These are phyloP conservation scores for Drosophila demipolita DNA, from an alignment of 2,888 invertebrate genomes.

Conservation along the genomic window DNA sequence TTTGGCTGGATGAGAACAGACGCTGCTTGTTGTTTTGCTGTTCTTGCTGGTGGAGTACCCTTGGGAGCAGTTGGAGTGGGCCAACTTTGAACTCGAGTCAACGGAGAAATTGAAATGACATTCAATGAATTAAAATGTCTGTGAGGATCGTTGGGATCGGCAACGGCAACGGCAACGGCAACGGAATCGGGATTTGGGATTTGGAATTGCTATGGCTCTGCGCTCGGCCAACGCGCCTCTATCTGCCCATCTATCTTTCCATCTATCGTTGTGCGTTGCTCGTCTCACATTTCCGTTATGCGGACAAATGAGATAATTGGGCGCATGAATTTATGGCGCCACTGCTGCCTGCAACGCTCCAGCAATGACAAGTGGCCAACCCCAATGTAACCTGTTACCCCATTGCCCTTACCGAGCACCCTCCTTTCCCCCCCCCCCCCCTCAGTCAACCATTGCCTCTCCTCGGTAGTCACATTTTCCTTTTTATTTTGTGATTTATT, in stretches of 20 bases:
- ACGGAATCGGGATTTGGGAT: neutral
- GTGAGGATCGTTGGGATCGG: slow-evolving; percentile 51
- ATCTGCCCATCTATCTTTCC: slow-evolving; percentile 9
- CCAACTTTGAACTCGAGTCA: slow-evolving; percentile 42
- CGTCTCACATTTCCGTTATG: slow-evolving; percentile 71
- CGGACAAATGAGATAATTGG: slow-evolving; percentile 83
- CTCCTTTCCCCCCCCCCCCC: neutral
- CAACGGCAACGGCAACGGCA: too few relatives aligned
- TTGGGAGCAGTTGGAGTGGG: neutral
- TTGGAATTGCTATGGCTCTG: neutral
- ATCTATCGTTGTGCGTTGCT: slow-evolving; percentile 24
- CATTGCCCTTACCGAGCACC: neutral
- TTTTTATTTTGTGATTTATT: slow-evolving; percentile 66
- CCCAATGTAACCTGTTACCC: slow-evolving; percentile 24
- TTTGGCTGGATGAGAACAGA: slow-evolving; percentile 44
- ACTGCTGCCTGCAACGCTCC: slow-evolving; percentile 31
- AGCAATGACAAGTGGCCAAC: slow-evolving; percentile 63
- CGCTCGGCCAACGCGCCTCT: neutral
- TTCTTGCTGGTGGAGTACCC: slow-evolving; percentile 19
- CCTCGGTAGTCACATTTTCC: neutral
- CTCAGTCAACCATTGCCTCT: slow-evolving; percentile 3
- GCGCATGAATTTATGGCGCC: slow-evolving; percentile 73
- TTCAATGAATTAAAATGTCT: slow-evolving; percentile 72
- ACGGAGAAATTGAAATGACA: slow-evolving; percentile 60
- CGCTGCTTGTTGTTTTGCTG: slow-evolving; percentile 43